Conservation (phyloP, 2,113 vertebrate genomes). For the Dasyurus viverrinus region DNA sequence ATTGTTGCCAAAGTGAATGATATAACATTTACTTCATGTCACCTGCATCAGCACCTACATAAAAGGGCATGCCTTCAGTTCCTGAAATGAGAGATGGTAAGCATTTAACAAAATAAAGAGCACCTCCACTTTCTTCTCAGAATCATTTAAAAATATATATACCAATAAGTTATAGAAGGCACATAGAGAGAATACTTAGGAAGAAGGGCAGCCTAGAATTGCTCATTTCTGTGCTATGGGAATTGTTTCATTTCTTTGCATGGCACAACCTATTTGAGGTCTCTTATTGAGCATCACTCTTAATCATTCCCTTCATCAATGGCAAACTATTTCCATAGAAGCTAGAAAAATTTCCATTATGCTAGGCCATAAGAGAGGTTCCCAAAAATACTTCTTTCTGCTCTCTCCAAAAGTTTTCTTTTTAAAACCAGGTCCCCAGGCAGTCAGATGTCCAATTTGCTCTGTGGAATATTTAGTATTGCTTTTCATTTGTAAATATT, state of each 20-base stretch:
- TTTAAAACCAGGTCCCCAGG: not conserved
- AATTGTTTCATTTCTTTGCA: constrained; percentile 32
- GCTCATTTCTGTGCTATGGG: constrained; percentile 24
- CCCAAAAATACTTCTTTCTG: not conserved
- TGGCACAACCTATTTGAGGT: constrained; percentile 29
- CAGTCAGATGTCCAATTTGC: constrained; percentile 9
- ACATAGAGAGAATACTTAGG: constrained; percentile 36
- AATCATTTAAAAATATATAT: constrained; percentile 66
- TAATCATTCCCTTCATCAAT: constrained; percentile 43
- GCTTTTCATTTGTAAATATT: not conserved
- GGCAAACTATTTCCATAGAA: constrained; percentile 22
- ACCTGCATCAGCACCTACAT: constrained; percentile 16
- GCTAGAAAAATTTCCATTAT: not conserved
- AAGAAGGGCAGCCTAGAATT: constrained; percentile 53
- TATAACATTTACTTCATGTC: not conserved
- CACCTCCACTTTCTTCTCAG: constrained; percentile 59
- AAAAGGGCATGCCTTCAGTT: constrained; percentile 22
- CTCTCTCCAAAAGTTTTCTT: not conserved
- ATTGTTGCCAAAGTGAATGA: constrained; percentile 51
- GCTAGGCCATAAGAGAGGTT: not conserved
- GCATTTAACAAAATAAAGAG: constrained; percentile 61
- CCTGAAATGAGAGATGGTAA: constrained; percentile 51
- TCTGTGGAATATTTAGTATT: not conserved
- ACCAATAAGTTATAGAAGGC: constrained; percentile 12
- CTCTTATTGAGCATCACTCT: constrained; percentile 50